Conservation (phyloP, 2,113 vertebrate genomes). For the Hymenochirus boettgeri region DNA sequence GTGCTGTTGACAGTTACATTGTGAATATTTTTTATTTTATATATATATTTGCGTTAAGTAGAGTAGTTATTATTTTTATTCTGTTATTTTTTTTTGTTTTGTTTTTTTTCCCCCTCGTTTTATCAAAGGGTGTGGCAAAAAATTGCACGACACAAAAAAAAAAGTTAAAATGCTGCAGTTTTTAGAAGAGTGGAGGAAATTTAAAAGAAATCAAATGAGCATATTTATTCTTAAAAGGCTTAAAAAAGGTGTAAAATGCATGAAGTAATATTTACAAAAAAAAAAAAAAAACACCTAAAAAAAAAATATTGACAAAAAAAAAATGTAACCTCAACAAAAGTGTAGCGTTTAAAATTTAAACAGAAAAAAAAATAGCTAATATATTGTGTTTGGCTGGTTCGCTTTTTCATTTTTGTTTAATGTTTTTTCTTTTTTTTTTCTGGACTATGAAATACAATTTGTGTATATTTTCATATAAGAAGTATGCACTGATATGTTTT, state of each 20-base stretch:
- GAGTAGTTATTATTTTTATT: slow-evolving; percentile 67
- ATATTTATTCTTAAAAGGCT: slow-evolving; percentile 83
- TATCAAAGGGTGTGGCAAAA: slow-evolving; percentile 69
- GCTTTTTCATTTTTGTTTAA: slow-evolving; percentile 74
- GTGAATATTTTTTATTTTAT: slow-evolving; percentile 75
- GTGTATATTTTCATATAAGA: slow-evolving; percentile 96
- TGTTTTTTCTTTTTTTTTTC: slow-evolving; percentile 64
- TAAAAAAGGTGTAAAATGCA: slow-evolving; percentile 72
- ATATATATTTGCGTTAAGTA: slow-evolving; percentile 68
- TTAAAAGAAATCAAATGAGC: slow-evolving; percentile 59
- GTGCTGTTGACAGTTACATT: slow-evolving; percentile 88
- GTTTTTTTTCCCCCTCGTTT: slow-evolving; percentile 55
- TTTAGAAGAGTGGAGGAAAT: slow-evolving; percentile 81
- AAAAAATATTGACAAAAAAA: slow-evolving; percentile 62
- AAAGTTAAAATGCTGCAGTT: slow-evolving; percentile 87
- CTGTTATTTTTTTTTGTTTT: slow-evolving; percentile 51
- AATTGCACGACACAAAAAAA: slow-evolving; percentile 75
- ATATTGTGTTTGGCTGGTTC: slow-evolving; percentile 91
- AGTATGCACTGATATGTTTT: slow-evolving; percentile 95
- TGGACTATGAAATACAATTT: slow-evolving; percentile 89
- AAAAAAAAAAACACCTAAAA: slow-evolving; percentile 62
- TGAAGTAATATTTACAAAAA: slow-evolving; percentile 69
- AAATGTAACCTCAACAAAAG: slow-evolving; percentile 72
- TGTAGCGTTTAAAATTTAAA: slow-evolving; percentile 71
- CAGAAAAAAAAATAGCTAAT: slow-evolving; percentile 79